Evolutionary conservation across 2,888 invertebrate species (phyloP).

Genomic region (Agonopterix subpropinquella): DNA sequence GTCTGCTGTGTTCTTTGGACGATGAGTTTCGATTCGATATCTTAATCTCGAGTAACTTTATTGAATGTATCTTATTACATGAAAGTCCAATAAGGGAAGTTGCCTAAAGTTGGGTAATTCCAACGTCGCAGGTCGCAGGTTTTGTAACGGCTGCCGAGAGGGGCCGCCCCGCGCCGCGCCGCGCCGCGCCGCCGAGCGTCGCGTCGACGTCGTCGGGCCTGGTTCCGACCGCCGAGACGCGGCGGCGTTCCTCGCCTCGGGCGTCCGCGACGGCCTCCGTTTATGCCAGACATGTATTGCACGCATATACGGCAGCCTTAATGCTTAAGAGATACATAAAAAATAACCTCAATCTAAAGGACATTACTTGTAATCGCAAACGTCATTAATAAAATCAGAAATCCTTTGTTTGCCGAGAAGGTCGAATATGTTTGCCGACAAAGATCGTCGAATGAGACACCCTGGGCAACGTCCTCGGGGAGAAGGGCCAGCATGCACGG

Average conservation of each 20-base stretch:
- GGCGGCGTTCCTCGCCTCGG: conserved; percentile 28
- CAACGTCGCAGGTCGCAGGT: conserved; percentile 42
- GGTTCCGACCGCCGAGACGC: conserved; percentile 4
- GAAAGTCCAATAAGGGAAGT: conserved; percentile 54
- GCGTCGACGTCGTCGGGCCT: neutral
- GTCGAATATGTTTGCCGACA: neutral
- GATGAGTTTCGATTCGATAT: conserved; percentile 6
- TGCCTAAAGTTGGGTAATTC: conserved; percentile 55
- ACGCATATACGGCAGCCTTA: too few relatives aligned
- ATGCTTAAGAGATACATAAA: too few relatives aligned
- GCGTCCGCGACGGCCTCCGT: conserved; percentile 11
- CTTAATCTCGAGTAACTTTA: conserved; percentile 9
- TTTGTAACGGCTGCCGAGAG: conserved; percentile 40
- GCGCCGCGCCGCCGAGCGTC: conserved; percentile 6
- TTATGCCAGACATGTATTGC: neutral
- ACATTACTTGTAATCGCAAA: neutral
- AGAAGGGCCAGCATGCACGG: conserved; percentile 67
- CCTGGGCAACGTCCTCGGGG: conserved; percentile 58
- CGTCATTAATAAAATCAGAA: neutral
- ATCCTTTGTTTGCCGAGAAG: neutral
- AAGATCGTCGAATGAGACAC: neutral
- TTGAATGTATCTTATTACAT: conserved; percentile 29
- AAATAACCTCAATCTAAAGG: neutral
- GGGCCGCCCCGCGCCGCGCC: conserved; percentile 9
- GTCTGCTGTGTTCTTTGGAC: conserved; percentile 1